phyloP scores from a whole-genome alignment of 2,888 invertebrate species.

The Empis livida region DNA sequence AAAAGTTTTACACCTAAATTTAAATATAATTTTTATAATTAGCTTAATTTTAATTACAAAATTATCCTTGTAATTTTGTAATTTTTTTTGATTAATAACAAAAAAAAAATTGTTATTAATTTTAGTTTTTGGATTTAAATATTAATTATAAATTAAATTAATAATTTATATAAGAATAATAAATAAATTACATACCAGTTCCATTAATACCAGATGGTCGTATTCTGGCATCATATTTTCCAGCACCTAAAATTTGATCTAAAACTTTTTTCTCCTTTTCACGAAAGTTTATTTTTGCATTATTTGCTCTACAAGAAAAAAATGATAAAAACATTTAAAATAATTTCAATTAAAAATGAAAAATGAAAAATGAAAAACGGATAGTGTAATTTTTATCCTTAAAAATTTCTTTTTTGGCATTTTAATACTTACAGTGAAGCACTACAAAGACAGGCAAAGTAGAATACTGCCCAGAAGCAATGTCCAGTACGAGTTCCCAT shows the following conservation, averaged over 20 bases:
- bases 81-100: background rate
- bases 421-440: conserved; percentile 39
- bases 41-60: too few species aligned
- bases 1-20: too few species aligned
- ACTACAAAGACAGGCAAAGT: conserved; percentile 37
- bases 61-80: background rate
- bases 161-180: too few species aligned
- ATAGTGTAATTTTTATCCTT: too few species aligned
- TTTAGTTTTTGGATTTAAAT: too few species aligned
- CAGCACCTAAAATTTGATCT: conserved; percentile 83
- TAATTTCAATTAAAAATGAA: too few species aligned
- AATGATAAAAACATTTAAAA: too few species aligned
- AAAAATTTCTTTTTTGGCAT: too few species aligned
- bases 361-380: too few species aligned
- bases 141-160: background rate
- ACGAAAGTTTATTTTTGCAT: conserved; percentile 76
- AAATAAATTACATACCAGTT: conserved; percentile 56
- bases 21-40: too few species aligned
- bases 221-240: conserved; percentile 84
- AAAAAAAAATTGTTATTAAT: background rate
- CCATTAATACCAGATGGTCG: conserved; percentile 88
- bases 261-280: conserved; percentile 90
- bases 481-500: conserved; percentile 38
- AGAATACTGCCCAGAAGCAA: conserved; percentile 36
- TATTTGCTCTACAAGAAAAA: conserved; percentile 54